phyloP scores from a whole-genome alignment of 2,113 vertebrate genomes.

The Paramormyrops kingsleyae region DNA sequence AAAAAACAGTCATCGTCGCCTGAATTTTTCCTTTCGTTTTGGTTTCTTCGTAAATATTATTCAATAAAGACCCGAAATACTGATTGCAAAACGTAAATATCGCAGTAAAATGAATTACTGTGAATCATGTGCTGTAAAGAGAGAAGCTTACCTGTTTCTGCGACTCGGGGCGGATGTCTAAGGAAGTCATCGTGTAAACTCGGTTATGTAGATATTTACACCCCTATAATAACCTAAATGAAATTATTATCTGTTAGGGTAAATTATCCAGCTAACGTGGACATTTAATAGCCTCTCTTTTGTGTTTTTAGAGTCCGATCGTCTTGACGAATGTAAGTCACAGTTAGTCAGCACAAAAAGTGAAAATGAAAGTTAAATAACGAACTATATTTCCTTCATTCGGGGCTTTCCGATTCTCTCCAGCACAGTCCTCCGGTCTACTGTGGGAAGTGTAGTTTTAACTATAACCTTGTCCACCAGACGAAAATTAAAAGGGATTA shows the following conservation, averaged over 20 bases:
- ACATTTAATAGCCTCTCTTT: not conserved
- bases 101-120: not conserved
- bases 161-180: conserved; percentile 47
- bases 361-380: conserved; percentile 62
- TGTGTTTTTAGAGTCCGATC: not conserved
- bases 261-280: not conserved
- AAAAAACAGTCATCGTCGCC: not conserved
- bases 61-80: not conserved
- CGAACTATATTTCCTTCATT: conserved; percentile 17
- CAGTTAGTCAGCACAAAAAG: conserved; percentile 52
- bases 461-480: not conserved
- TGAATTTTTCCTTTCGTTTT: not conserved
- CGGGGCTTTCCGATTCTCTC: conserved; percentile 39
- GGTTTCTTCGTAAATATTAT: not conserved
- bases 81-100: not conserved
- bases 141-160: conserved; percentile 56
- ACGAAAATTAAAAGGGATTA: not conserved
- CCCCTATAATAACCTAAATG: not conserved
- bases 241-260: not conserved
- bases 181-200: conserved; percentile 46
- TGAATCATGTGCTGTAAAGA: not conserved
- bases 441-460: conserved; percentile 42
- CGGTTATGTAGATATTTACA: not conserved
- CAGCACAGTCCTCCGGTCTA: not conserved
- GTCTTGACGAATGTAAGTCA: conserved; percentile 16